These are phyloP conservation scores for Callopanchax toddi DNA, from an alignment of 2,113 vertebrate genomes.

Conservation along the genomic window DNA sequence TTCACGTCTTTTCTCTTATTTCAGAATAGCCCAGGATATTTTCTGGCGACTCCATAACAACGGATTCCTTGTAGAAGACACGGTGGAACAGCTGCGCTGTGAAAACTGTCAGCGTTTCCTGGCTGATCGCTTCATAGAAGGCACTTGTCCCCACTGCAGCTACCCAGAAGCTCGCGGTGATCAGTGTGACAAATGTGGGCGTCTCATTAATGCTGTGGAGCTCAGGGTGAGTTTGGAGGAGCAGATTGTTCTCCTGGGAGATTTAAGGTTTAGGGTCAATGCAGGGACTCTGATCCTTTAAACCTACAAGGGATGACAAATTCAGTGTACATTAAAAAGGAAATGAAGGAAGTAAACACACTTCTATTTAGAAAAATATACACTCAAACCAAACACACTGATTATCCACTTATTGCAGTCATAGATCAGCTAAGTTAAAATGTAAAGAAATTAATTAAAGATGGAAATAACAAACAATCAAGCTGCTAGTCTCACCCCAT, in stretches of 20 bases:
- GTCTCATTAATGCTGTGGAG: constrained; percentile 94
- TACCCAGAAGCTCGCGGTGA: constrained; percentile 94
- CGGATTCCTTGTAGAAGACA: constrained; percentile 85
- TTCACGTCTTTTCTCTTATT: not conserved
- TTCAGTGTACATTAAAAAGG: no score
- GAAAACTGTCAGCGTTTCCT: constrained; percentile 89
- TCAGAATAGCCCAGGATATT: constrained; percentile 93
- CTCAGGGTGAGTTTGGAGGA: constrained; percentile 83
- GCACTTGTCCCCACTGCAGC: constrained; percentile 88
- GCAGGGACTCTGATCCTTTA: not conserved
- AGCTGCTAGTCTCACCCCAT: no score
- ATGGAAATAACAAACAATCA: no score
- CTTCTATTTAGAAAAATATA: no score
- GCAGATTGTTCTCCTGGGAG: not conserved
- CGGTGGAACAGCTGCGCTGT: constrained; percentile 89
- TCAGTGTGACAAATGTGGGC: constrained; percentile 97
- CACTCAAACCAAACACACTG: no score
- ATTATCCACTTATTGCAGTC: no score
- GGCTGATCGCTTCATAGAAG: constrained; percentile 96
- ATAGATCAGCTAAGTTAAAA: no score
- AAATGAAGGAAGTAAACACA: no score
- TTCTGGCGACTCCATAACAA: constrained; percentile 85
- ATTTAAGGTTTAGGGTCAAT: not conserved
- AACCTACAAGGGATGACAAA: not conserved
- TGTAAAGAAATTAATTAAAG: no score